Base-by-base conservation (phyloP, 2,113 vertebrate genomes). In the Pungitius pungitius region DNA sequence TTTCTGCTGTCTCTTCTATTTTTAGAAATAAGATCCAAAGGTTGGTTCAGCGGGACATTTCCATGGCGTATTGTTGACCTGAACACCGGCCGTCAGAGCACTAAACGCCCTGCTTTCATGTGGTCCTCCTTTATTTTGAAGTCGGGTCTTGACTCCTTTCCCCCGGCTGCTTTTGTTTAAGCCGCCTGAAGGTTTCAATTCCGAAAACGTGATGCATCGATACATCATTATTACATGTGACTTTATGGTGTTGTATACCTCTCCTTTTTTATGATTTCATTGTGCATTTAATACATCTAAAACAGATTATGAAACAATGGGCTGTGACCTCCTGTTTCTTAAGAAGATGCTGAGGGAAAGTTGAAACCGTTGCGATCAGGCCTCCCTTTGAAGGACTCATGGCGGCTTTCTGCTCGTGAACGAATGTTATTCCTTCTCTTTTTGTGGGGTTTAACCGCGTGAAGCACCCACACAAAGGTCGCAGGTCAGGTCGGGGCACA, bases 51-150 rank as follows among this genome's bases (percentile, higher is more conserved):
- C 39, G 39, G 26, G 14, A 30, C 2, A 33, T 26, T 17, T 49
- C 63, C 2, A 30, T n/a, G 5, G 18, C 24, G 12, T 42, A 11
- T 58, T 18, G 20, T 56, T 42, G 4, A 35, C 8, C 64, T 62
- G 0, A 54, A 14, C 69, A 61, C 15, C 42, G 18, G 30, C 70
- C 39, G 6, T 66, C 22, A 78, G 76, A 37, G 1, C 2, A 12
- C 11, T 14, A 27, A 68, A 70, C 51, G 10, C 30, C 14, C 43
- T 3, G 17, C 60, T 71, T 82, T 81, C 76, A 84, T 87, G 67
- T 71, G 35, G 3, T 62, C 33, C 4, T 18, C 51, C 6, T 56
- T 54, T 4, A 33, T 65, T 69, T 68, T 45, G 52, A 39, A 47
- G 5, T 75, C 45, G 37, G 71, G 2, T 13, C 13, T 54, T 17